Conservation (phyloP, 1,140 invertebrate species). For the Sinonovacula constricta region DNA sequence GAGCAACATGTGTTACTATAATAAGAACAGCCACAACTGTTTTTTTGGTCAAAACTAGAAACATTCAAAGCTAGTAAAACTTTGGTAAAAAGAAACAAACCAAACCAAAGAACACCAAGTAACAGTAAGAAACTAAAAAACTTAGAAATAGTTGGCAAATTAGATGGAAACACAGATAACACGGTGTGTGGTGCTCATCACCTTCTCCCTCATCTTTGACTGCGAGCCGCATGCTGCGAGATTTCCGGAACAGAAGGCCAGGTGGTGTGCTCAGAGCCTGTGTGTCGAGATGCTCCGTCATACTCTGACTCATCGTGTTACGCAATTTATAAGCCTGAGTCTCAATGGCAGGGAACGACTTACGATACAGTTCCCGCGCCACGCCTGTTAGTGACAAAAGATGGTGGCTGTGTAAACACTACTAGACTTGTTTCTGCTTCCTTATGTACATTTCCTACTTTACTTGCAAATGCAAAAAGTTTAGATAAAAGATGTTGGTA, state of each 20-base stretch:
- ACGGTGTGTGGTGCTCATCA: conserved; percentile 58
- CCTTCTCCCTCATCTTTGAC: conserved; percentile 71
- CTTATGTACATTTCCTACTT: too few relatives aligned
- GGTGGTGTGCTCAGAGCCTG: conserved; percentile 55
- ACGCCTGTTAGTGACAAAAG: conserved; percentile 45
- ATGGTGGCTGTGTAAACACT: too few relatives aligned
- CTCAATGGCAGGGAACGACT: conserved; percentile 66
- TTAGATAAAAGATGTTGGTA: too few relatives aligned
- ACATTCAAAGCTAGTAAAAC: not conserved
- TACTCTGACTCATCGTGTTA: conserved; percentile 56
- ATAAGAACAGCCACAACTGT: too few relatives aligned
- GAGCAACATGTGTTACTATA: too few relatives aligned
- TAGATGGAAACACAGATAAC: not conserved
- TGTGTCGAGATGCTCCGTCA: conserved; percentile 54
- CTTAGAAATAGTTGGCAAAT: conserved; percentile 2
- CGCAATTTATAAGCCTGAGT: conserved; percentile 55
- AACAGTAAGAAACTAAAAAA: conserved; percentile 11
- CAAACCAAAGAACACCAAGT: conserved; percentile 2
- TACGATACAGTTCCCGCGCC: conserved; percentile 63
- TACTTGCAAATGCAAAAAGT: too few relatives aligned
- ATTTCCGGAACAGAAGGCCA: conserved; percentile 75
- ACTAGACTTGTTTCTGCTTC: too few relatives aligned
- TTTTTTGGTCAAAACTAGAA: not conserved
- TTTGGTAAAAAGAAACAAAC: not conserved
- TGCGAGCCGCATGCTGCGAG: conserved; percentile 76